Base-by-base conservation (phyloP, 37 sponge, comb jelly and placozoan species). In the Agelas oroides region DNA sequence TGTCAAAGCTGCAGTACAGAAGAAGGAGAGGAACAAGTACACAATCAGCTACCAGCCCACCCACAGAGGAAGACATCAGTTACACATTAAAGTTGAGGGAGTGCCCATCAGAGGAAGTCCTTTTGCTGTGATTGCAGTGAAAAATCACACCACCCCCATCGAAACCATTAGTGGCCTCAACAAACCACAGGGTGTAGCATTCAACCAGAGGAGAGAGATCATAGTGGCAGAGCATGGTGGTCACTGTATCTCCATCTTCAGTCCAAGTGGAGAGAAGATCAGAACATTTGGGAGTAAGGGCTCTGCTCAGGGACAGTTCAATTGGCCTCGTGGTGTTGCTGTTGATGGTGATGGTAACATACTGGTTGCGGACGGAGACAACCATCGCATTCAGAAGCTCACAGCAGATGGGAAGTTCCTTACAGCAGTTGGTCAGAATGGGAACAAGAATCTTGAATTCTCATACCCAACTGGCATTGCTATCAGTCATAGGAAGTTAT, bases 371-470 rank as follows among this genome's bases (percentile, higher is more conserved):
- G 83, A 83, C 18, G 6, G 19, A 21, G 16, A 32, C 39, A 72
- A 83, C 61, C 60, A 72, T 61, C 83, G 74, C 32, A 67, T 83
- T 41, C 91, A 86, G 59, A 68, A 75, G 70, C 81, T 91, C 71
- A 81, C 86, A 5, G 24, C 76, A 24, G 77, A 86, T 0, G 86
- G 86, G 18, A 16, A 60, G 34, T 86, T 75, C 67, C 53, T 86
- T 24, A 76, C 36, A 21, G 33, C 82, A 2, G 52, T 78, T 33
- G 87, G 87, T 1, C 36, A 58, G 3, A 70, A 40, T 21, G 79
- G 73, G 11, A 69, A 38, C 0, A 67, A 41, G 20, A 75, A 53
- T 15, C 34, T 77, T 31, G 24, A 85, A 69, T 85, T 90, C 53
- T 23, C 30, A 12, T 57, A 66, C 1, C 91, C 91, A 0, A 41